Conservation (phyloP, 2,797 vertebrate genomes). For the Eulemur coronatus region DNA sequence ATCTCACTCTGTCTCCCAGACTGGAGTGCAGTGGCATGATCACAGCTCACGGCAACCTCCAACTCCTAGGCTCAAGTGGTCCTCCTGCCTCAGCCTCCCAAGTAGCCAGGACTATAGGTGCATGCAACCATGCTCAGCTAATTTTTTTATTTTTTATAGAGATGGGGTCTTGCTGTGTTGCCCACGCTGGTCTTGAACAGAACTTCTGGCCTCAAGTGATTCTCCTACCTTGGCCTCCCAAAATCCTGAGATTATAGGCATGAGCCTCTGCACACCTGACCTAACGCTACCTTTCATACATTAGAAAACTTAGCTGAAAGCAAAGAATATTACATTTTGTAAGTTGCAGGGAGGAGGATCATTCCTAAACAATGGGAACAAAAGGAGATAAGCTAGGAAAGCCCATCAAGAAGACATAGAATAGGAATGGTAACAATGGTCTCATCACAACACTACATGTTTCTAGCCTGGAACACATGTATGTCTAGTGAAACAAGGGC, state of each 20-base stretch:
- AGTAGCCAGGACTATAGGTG: not conserved
- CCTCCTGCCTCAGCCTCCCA: not conserved
- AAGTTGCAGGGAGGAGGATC: not conserved
- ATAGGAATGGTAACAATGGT: not conserved
- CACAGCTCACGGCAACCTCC: not conserved
- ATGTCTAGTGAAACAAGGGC: not conserved
- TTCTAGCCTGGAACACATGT: not conserved
- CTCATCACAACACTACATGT: not conserved
- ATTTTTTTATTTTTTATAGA: not conserved
- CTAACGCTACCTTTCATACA: not conserved
- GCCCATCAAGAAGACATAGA: not conserved
- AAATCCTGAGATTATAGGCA: not conserved
- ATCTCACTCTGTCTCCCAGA: not conserved
- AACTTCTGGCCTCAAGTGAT: not conserved
- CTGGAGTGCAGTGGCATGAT: not conserved
- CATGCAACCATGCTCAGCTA: not conserved
- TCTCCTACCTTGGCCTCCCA: not conserved
- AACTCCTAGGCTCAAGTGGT: not conserved
- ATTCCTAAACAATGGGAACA: not conserved
- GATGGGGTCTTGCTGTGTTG: not conserved
- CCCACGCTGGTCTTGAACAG: not conserved
- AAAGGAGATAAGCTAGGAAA: not conserved
- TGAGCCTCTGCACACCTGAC: not conserved
- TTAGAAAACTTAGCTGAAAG: slow-evolving; percentile 37
- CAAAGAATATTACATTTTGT: slow-evolving; percentile 11